These are phyloP conservation scores for Punctoribates punctum DNA, from an alignment of 2,888 invertebrate genomes.

Conservation along the genomic window DNA sequence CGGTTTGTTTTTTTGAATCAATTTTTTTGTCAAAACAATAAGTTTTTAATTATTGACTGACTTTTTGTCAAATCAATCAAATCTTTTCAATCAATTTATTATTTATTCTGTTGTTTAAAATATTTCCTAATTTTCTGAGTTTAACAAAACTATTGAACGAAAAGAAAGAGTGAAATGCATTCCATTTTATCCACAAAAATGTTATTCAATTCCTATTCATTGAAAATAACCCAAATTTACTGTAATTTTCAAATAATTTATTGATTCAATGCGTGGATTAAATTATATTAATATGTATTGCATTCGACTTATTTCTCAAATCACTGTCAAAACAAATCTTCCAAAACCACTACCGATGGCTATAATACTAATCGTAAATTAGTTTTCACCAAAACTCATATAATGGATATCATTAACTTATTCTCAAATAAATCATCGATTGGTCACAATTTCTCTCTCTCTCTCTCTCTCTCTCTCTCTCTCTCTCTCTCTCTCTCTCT, in stretches of 20 bases:
- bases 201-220: constrained; percentile 1
- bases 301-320: no score
- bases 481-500: no score
- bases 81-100: neutral
- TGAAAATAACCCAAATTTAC: neutral
- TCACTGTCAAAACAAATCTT: no score
- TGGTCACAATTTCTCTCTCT: no score
- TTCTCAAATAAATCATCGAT: no score
- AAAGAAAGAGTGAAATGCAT: constrained; percentile 9
- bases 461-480: no score
- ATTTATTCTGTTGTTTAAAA: neutral
- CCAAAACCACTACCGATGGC: no score
- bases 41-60: neutral
- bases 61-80: neutral
- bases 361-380: no score
- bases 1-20: neutral
- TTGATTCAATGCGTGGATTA: constrained; percentile 14
- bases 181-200: neutral
- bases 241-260: neutral
- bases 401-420: no score
- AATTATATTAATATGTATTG: constrained; percentile 1
- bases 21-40: neutral
- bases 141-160: neutral
- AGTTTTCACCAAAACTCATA: no score
- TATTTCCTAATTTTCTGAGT: neutral